A percentile compares a stretch with the other conserved stretches of the same genome.
phyloP scores from a whole-genome alignment of 2,113 vertebrate genomes.

The Pelecanus crispus region DNA sequence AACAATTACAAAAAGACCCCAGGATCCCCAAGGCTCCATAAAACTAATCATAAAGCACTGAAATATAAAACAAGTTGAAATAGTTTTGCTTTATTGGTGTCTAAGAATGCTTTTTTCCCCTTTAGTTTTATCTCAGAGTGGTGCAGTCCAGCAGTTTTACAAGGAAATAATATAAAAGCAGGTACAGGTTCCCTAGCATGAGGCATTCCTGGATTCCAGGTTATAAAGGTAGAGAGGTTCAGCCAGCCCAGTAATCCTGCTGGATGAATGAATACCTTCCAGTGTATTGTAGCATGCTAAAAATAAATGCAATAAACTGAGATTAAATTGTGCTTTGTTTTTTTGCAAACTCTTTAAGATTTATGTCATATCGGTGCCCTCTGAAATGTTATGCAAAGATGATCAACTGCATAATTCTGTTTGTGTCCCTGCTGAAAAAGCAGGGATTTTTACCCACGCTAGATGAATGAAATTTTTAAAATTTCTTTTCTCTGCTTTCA shows the following conservation, averaged over 20 bases:
- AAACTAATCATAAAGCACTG: not conserved
- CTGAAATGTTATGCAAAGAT: not conserved
- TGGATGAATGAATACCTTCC: not conserved
- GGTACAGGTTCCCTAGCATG: not conserved
- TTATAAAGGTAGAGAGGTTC: not conserved
- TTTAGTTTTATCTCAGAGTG: not conserved
- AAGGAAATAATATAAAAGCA: not conserved
- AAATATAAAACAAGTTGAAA: not conserved
- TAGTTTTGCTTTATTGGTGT: not conserved
- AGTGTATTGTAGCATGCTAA: not conserved
- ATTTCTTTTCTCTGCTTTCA: not conserved
- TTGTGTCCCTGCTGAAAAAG: not conserved
- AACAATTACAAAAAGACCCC: not conserved
- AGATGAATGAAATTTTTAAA: not conserved
- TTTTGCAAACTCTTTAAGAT: not conserved
- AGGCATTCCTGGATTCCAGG: not conserved
- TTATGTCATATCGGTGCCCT: fast-evolving
- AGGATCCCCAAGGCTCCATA: not conserved
- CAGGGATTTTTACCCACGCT: not conserved
- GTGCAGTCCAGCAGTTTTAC: not conserved
- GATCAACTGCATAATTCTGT: not conserved
- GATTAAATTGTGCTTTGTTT: not conserved
- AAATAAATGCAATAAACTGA: not conserved
- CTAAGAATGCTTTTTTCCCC: not conserved
- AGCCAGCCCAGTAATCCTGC: not conserved